Evolutionary conservation across 2,888 invertebrate species (phyloP), one percentile per base, ranked within the genome.

Genomic region (Drosophila fungiperda): DNA sequence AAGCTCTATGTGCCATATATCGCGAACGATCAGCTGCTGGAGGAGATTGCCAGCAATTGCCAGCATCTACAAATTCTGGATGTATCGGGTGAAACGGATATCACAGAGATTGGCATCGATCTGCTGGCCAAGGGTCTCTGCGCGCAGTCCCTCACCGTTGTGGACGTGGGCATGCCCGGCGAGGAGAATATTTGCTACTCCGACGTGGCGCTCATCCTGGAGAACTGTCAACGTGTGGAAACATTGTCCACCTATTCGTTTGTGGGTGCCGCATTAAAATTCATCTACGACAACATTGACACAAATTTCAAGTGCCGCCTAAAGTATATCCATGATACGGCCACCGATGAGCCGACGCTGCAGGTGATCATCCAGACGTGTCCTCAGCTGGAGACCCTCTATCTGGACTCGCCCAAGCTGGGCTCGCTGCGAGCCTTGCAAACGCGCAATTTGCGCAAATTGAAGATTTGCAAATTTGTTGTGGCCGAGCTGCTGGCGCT

Each of bases 81-180:
- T 81, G 94, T 96, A 69, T 96, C 96, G 0, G 96, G 96, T 2
- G 96, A 96, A 90, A 95, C 96, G 11, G 95, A 95, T 87, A 95
- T 96, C 49, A 95, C 95, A 0, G 94, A 95, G 87, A 94, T 94
- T 33, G 95, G 95, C 62, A 94, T 96, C 55, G 94, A 94, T 65
- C 93, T 94, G 2, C 93, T 96, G 90, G 91, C 95, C 53, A 93
- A 92, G 36, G 94, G 95, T 1, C 93, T 94, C 63, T 93, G 94
- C n/a, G 94, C 94, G 17, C 94, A 94, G 49, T 94, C 94, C 59
- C 89, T 96, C 45, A 94, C 95, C 6, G 94, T 95, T 50, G 93
- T 96, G 54, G 95, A 96, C 87, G 95, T 96, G 78, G 96, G 96
- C 50, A 95, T 95, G 94, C 95, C 95, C 69, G 96, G 96, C 0